Evolutionary conservation across 2,888 invertebrate genomes (phyloP).

Genomic region (Xanthorhoe spadicearia): DNA sequence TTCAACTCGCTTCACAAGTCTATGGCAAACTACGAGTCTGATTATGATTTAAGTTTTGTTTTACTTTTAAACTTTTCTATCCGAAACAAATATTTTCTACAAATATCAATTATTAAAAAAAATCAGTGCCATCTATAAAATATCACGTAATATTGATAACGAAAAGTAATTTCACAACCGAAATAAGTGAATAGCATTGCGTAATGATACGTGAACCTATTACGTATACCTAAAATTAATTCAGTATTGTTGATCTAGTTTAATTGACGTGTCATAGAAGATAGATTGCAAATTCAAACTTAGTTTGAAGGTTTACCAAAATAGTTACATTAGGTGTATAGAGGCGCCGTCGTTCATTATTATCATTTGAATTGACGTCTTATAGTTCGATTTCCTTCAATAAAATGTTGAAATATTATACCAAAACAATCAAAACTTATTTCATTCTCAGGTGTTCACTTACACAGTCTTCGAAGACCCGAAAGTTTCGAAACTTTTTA

Average conservation of each 20-base stretch:
- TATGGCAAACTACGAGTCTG: too few species aligned
- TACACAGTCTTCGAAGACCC: conserved; percentile 6
- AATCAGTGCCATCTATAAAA: too few species aligned
- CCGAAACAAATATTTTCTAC: too few species aligned
- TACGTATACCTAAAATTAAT: background rate
- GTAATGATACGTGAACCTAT: background rate
- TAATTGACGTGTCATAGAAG: background rate
- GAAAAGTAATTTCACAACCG: too few species aligned
- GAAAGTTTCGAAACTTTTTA: conserved; percentile 23
- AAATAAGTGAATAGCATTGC: background rate
- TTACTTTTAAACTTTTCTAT: too few species aligned
- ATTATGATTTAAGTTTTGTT: too few species aligned
- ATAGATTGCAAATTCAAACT: background rate
- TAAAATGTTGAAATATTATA: background rate
- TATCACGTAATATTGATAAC: too few species aligned
- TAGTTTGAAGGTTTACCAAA: background rate
- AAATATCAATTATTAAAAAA: too few species aligned
- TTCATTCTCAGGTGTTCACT: conserved; percentile 5
- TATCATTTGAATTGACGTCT: background rate
- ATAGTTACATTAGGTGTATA: background rate
- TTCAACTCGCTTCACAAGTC: too few species aligned
- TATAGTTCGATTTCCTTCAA: background rate
- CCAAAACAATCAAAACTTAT: conserved; percentile 2
- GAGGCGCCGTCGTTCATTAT: background rate
- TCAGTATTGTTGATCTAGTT: background rate